Evolutionary conservation across 1,140 invertebrate genomes (phyloP), one percentile per base, ranked within the genome.

Genomic region (Laupala kohalensis): DNA sequence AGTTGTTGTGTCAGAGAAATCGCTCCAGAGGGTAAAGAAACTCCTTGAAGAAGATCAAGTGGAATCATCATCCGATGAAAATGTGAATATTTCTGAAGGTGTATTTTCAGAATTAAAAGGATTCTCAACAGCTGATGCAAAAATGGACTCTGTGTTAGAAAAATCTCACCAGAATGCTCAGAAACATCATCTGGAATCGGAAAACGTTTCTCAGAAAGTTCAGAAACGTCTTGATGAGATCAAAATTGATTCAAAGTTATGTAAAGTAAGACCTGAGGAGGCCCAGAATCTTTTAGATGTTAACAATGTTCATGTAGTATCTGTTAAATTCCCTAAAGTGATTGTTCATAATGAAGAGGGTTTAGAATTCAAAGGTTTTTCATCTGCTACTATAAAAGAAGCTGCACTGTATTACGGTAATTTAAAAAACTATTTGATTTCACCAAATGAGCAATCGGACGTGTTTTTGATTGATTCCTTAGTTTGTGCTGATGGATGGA

Each of bases 1-100:
- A 71, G 76, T 84, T 12, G 69, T 30, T 66, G 71, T 84, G 6
- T 79, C 78, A 13, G 75, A 79, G 63, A 28, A 69, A 26, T 66
- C 75, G 28, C 64, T 76, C 66, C 67, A 65, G 6, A 76, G 67
- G 68, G 75, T 67, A 23, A 69, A 69, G 69, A 19, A 62, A 30
- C 29, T 75, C 24, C 74, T 74, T 69, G 15, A 37, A 27, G 66
- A 73, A 71, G 29, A 25, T 15, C 25, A 67, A 1, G 24, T 9
- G 0, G 65, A 67, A 30, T 25, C 28, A 29, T 69, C 68, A 15
- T 70, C 63, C 26, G 71, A 74, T 68, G 74, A 76, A 25, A 74
- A 78, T 63, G 73, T 84, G 37, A 69, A 78, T n/a, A 78, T n/a
- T n/a, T n/a, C n/a, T n/a, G n/a, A n/a, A n/a, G n/a, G n/a, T n/a